These are phyloP conservation scores for Brachyistius frenatus DNA, from an alignment of 2,113 vertebrate genomes.

Conservation along the genomic window DNA sequence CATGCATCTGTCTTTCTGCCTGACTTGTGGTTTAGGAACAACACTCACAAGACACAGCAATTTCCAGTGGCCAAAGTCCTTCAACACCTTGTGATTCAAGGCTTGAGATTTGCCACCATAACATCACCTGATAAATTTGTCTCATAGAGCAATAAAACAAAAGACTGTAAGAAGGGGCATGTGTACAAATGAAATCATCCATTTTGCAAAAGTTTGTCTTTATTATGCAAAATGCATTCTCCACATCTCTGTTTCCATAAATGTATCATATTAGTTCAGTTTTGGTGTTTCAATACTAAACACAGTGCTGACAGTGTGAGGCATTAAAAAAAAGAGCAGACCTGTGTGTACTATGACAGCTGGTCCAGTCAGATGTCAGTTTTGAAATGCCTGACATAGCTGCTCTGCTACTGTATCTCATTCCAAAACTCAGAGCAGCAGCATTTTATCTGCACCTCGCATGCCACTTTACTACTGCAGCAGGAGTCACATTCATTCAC, in stretches of 20 bases:
- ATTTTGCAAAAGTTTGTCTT: neutral
- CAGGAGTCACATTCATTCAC: slow-evolving; percentile 11
- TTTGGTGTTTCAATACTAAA: neutral
- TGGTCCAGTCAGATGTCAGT: slow-evolving; percentile 55
- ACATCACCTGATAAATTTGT: slow-evolving; percentile 28
- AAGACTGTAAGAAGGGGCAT: neutral
- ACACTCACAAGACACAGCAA: slow-evolving; percentile 72
- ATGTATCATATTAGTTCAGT: neutral
- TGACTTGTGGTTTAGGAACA: slow-evolving; percentile 42
- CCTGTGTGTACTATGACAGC: slow-evolving; percentile 47
- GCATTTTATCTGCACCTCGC: slow-evolving; percentile 42
- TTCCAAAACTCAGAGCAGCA: slow-evolving; percentile 31
- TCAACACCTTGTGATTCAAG: slow-evolving; percentile 69
- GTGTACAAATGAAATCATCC: accelerated
- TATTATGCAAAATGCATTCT: neutral
- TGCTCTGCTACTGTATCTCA: slow-evolving; percentile 34
- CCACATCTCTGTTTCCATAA: too few species aligned
- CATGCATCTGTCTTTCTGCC: slow-evolving; percentile 49
- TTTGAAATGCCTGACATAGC: slow-evolving; percentile 54
- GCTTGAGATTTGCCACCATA: slow-evolving; percentile 5
- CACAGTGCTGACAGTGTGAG: slow-evolving; percentile 24
- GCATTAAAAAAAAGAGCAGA: slow-evolving; percentile 28
- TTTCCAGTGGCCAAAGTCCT: slow-evolving; percentile 79
- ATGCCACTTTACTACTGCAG: slow-evolving; percentile 21
- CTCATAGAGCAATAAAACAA: slow-evolving; percentile 7